phyloP scores from a whole-genome alignment of 2,113 vertebrate genomes.

The Rhinolophus ferrumequinum region DNA sequence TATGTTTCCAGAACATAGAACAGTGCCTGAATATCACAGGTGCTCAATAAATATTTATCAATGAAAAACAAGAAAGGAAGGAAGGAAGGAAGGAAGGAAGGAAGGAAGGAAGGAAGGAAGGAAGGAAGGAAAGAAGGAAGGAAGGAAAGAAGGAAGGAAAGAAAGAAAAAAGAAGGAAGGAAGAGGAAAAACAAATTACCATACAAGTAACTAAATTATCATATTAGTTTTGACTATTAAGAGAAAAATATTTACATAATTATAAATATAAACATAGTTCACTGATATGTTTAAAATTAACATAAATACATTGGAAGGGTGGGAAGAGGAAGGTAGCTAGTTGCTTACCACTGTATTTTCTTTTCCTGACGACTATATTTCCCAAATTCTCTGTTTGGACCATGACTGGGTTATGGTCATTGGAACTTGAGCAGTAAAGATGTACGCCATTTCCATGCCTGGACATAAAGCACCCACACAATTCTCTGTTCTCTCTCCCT shows the following conservation, averaged over 20 bases:
- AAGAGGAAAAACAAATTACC: not conserved
- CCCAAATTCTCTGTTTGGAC: not conserved
- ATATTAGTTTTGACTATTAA: not conserved
- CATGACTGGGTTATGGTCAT: not conserved
- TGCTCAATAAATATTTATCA: not conserved
- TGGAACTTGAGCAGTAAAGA: not conserved
- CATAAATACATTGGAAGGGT: not conserved
- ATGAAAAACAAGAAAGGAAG: not conserved
- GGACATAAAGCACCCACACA: not conserved
- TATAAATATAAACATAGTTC: not conserved
- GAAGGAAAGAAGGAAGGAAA: too few relatives aligned
- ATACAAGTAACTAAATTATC: not conserved
- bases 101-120: not conserved
- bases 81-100: not conserved
- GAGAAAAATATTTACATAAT: not conserved
- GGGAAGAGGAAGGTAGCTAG: not conserved
- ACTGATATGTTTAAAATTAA: not conserved
- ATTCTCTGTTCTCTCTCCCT: not conserved
- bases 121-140: too few relatives aligned
- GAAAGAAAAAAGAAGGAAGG: too few relatives aligned
- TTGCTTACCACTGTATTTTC: not conserved
- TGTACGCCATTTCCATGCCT: not conserved
- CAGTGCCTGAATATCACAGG: not conserved
- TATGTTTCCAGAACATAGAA: not conserved
- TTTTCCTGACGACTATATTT: not conserved